These are phyloP conservation scores for Halcyon leucocephala DNA, from an alignment of 2,797 vertebrate species.

Conservation along the genomic window DNA sequence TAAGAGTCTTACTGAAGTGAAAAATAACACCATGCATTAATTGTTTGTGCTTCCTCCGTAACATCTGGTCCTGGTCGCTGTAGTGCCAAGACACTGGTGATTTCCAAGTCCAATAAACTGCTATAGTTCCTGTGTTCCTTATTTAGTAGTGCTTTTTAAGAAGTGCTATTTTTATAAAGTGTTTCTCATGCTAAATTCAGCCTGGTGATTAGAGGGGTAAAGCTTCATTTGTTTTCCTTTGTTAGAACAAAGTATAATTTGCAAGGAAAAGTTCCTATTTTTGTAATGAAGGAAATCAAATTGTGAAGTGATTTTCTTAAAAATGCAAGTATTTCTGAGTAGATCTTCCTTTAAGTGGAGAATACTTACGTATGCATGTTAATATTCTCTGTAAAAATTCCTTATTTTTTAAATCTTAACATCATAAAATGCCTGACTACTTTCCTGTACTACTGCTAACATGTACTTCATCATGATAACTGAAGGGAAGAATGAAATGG, in stretches of 20 bases:
- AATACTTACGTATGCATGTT: background rate
- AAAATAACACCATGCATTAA: background rate
- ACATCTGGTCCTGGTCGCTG: background rate
- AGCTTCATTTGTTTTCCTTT: conserved; percentile 51
- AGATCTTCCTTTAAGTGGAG: background rate
- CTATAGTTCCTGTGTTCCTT: background rate
- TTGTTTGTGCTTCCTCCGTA: background rate
- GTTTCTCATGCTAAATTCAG: conserved; percentile 37
- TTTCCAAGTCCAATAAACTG: background rate
- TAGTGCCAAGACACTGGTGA: background rate
- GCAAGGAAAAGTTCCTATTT: conserved; percentile 21
- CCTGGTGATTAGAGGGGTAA: conserved; percentile 32
- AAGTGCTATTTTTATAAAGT: conserved; percentile 11
- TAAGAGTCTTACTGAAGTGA: background rate
- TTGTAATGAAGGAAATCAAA: background rate
- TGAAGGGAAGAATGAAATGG: background rate
- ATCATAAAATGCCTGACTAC: background rate
- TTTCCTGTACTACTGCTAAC: background rate
- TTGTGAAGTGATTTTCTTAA: conserved; percentile 10
- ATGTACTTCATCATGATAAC: background rate
- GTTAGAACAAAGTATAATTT: conserved; percentile 39
- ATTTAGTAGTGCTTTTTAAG: conserved; percentile 33
- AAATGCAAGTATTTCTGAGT: conserved; percentile 1
- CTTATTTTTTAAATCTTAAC: background rate
- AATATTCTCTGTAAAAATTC: background rate